Percentiles rank a stretch among this genome's conserved stretches.
phyloP scores from a whole-genome alignment of 2,113 vertebrate genomes.

The Syrrhaptes paradoxus region DNA sequence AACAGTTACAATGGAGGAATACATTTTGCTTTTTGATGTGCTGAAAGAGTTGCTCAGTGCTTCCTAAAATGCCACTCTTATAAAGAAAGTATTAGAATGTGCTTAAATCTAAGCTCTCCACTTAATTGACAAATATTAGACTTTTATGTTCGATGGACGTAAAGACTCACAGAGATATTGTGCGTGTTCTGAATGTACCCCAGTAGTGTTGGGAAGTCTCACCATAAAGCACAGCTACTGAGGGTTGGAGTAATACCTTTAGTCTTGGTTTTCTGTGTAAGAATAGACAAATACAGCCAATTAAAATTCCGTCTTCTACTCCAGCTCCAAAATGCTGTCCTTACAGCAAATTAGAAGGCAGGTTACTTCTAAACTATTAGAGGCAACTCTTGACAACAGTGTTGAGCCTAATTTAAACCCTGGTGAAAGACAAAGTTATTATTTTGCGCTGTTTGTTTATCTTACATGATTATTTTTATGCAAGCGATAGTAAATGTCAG shows the following conservation, averaged over 20 bases:
- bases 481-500: background rate
- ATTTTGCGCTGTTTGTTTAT: background rate
- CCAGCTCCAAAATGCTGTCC: background rate
- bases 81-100: background rate
- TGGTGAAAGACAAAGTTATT: background rate
- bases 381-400: background rate
- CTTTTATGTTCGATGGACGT: background rate
- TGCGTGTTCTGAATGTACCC: background rate
- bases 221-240: background rate
- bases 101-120: background rate
- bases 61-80: background rate
- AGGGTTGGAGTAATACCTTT: background rate
- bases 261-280: background rate
- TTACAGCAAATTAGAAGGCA: background rate
- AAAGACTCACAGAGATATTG: background rate
- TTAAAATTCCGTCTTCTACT: background rate
- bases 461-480: background rate
- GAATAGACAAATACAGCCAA: background rate
- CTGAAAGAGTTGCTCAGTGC: background rate
- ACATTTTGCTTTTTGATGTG: background rate
- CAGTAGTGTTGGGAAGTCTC: background rate
- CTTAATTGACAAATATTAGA: background rate
- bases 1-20: background rate
- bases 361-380: background rate
- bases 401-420: background rate